Evolutionary conservation across 2,113 vertebrate genomes (phyloP).

Genomic region (Scalopus aquaticus): DNA sequence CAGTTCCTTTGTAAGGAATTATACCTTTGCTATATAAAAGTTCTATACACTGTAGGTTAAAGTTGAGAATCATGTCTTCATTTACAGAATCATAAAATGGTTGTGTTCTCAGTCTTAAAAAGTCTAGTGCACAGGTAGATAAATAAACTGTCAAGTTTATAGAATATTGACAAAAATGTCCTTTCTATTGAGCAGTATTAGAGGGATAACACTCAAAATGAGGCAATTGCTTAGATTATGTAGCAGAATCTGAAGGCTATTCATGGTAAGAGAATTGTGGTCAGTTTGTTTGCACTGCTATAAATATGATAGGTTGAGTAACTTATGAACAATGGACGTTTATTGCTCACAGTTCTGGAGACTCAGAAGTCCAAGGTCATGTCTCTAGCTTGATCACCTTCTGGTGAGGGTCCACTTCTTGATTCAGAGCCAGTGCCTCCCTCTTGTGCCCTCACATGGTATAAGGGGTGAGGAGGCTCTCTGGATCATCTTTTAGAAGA

Average conservation of each 20-base stretch:
- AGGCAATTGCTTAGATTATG: constrained; percentile 51
- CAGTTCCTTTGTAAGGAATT: constrained; percentile 67
- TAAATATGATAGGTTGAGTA: neutral
- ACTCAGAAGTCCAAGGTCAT: neutral
- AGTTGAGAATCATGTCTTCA: constrained; percentile 48
- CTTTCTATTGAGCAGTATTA: constrained; percentile 23
- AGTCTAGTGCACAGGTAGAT: neutral
- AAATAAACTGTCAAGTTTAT: constrained; percentile 42
- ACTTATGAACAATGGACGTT: neutral
- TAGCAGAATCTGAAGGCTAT: neutral
- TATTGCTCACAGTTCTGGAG: neutral
- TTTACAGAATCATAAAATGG: constrained; percentile 63
- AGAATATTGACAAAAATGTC: constrained; percentile 37
- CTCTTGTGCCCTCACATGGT: neutral
- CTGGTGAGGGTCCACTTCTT: neutral
- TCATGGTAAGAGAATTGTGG: neutral
- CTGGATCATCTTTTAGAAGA: neutral
- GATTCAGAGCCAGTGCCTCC: no score
- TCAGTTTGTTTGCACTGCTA: neutral
- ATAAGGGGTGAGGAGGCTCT: neutral
- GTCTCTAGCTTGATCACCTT: neutral
- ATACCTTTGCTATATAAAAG: constrained; percentile 59
- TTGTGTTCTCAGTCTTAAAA: constrained; percentile 57
- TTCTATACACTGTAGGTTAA: constrained; percentile 55
- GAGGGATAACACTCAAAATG: neutral